Evolutionary conservation across 2,113 vertebrate species (phyloP), one percentile per base, ranked within the genome.

Genomic region (Colossoma macropomum): DNA sequence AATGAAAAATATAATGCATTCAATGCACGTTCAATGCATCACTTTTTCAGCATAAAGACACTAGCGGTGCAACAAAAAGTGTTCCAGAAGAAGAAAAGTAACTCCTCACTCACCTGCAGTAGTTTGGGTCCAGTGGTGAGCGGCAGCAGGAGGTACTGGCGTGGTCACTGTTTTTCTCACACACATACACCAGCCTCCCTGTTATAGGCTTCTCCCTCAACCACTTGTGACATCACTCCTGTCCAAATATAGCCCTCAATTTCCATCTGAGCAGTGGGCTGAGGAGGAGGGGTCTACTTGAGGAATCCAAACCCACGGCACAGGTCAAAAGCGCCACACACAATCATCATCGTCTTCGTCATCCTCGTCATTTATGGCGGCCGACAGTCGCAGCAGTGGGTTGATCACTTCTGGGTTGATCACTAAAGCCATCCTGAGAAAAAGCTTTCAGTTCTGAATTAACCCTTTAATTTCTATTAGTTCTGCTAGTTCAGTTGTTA

Each of bases 241-340:
- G 85, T 92, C 93, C 93, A 94, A 94, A 95, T 94, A 95, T 95
- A 94, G 94, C 87, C 77, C 34, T 87, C 87, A 32, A 72, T 92
- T 91, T 90, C 88, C 86, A 89, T 84, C 83, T 71, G 63, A 69
- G 85, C 45, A 68, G 27, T 27, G 38, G 30, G 81, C 25, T 27
- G 65, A 70, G 60, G 54, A 65, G 70, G 50, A 56, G 81, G 73
- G 75, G 86, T 59, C 76, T 63, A 77, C 60, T 65, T 80, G 41
- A 81, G 83, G 84, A 85, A 82, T 70, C 71, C 48, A 62, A 76
- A 48, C 82, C 81, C 74, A 48, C 65, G 45, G 56, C 52, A 52
- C 59, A 85, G 84, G 79, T 89, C 84, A 91, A 83, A 77, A 77
- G 65, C 32, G 75, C 38, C 41, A 9, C 52, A 28, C 34, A 27